Base-by-base conservation (phyloP, 1,140 invertebrate species). In the Drusus annulatus region DNA sequence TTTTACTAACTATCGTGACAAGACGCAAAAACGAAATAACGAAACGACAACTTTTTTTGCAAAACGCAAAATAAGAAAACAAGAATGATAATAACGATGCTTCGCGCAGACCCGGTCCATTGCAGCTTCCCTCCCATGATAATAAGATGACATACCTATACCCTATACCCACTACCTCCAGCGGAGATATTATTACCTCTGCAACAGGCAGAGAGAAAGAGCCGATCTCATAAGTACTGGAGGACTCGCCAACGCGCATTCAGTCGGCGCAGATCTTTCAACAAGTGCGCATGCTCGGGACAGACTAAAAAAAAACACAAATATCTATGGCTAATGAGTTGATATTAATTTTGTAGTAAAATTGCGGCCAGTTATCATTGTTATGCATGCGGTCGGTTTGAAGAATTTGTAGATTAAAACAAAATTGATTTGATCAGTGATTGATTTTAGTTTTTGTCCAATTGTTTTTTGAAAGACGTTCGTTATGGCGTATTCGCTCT, bases 161-260 rank as follows among this genome's bases (percentile, higher is more conserved):
- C n/a, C n/a, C 4, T 45, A 45, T 45, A 13, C 36, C 10, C 8
- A 13, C 56, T 45, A 45, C 10, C 36, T 45, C 36, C 36, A 45
- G 0, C 36, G 8, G 36, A 45, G 8, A 13, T 45, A 45, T 8
- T 45, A 7, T 45, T 45, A 45, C 36, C 36, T 45, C 17, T 23
- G 54, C 54, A 23, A 28, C 62, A 16, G 45, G 13, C 16, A 6
- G 68, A 71, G 50, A 71, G 68, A 71, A 71, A 52, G 50, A 45
- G 13, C 36, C 36, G 36, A 45, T 13, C 17, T 71, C 36, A 71
- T 71, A 71, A 71, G 50, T 71, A 71, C n/a, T n/a, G 3, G 68
- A 25, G 5, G n/a, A 19, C 8, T 4, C 0, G 25, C 28, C 68
- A 50, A 19, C n/a, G n/a, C n/a, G 28, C 21, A 17, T n/a, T 51